Evolutionary conservation across 2,113 vertebrate genomes (phyloP), one percentile per base, ranked within the genome.

Genomic region (Epinephelus cyanopodus): DNA sequence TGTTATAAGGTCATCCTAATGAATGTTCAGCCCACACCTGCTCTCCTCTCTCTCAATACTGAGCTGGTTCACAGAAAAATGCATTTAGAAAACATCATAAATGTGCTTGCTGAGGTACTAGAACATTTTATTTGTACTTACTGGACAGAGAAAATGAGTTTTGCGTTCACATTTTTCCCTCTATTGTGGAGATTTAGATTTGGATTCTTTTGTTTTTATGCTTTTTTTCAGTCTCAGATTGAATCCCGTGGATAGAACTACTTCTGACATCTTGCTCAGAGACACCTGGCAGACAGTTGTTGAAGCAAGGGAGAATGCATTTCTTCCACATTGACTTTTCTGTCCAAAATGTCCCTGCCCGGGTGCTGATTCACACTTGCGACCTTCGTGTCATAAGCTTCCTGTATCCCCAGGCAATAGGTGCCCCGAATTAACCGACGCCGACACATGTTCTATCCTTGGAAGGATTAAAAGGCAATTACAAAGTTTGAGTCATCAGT

Each of bases 391-490:
- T 82, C 63, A 58, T 81, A 29, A 83, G 74, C 73, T 64, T 42
- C 47, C 56, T 18, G 29, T 71, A 74, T 79, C 86, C 73, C 0
- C 52, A 78, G 84, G 83, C 76, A 58, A 47, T 27, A 0, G 27
- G 58, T 33, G 80, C 45, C 66, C 83, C 9, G 39, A 84, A 72
- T 87, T 73, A 86, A 70, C 85, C 15, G 33, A 15, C 27, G 57
- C 63, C 61, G 89, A 90, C 81, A 75, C 85, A 57, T 67, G 73
- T 79, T 74, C 84, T 19, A 14, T 77, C 85, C 86, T 79, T 10
- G 1, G 37, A 74, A 83, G 84, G 86, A 89, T 91, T 86, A 89
- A 84, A 82, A 88, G 82, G 66, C 83, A 84, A 89, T 88, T 88
- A 85, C 72, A 78, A 76, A 78, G 69, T 82, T 76, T 90, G 83